Evolutionary conservation across 2,113 vertebrate genomes (phyloP).

Genomic region (Phylloscopus whistleri): DNA sequence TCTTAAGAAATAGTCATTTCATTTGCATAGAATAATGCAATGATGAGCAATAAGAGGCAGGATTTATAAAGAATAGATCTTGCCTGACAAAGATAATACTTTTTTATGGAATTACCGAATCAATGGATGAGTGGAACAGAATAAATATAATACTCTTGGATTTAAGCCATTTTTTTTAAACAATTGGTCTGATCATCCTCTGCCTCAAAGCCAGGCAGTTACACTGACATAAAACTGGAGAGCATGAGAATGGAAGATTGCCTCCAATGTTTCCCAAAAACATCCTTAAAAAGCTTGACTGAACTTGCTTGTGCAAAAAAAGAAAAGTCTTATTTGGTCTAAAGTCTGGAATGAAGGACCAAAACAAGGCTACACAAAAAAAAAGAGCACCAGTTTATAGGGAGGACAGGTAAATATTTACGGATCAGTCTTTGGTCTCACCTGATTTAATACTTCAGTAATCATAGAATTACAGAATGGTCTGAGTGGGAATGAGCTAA

Average conservation of each 20-base stretch:
- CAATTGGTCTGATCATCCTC: neutral
- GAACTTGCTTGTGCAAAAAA: neutral
- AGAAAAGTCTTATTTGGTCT: neutral
- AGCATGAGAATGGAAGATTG: neutral
- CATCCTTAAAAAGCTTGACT: neutral
- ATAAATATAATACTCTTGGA: neutral
- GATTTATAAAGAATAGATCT: slow-evolving; percentile 3
- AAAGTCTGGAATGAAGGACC: neutral
- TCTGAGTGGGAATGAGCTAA: neutral
- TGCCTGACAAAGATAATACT: neutral
- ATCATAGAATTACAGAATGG: neutral
- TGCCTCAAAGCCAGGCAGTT: neutral
- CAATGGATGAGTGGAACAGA: neutral
- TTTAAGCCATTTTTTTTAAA: neutral
- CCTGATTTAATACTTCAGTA: neutral
- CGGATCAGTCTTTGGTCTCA: neutral
- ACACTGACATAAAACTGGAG: neutral
- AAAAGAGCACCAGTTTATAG: neutral
- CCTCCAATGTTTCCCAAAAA: neutral
- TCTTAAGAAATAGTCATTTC: neutral
- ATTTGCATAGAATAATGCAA: slow-evolving; percentile 1
- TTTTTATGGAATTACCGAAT: neutral
- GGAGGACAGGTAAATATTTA: neutral
- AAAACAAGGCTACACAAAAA: neutral
- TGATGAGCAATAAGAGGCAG: neutral